Base-by-base conservation (phyloP, 35 echinoderm and acorn worm genomes). In the Diadema setosum region DNA sequence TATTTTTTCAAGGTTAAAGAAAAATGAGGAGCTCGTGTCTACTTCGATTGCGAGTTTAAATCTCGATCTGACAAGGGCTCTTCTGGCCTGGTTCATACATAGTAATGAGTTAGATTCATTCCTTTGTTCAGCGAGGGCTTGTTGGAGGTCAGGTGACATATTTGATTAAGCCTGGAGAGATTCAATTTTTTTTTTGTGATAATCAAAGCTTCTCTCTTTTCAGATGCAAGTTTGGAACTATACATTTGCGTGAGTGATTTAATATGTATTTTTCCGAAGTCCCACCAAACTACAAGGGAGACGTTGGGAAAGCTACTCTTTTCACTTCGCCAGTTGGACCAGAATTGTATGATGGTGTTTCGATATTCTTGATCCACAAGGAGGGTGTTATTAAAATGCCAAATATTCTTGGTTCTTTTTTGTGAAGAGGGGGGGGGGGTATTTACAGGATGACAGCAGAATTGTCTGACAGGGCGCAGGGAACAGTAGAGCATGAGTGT, bases 241-340 rank as follows among this genome's bases (percentile, higher is more conserved):
- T n/a, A n/a, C n/a, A n/a, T n/a, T n/a, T n/a, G n/a, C n/a, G n/a
- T n/a, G n/a, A n/a, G n/a, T n/a, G n/a, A n/a, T n/a, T n/a, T n/a
- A n/a, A n/a, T n/a, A n/a, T n/a, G n/a, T n/a, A 5, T 42, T 70
- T 87, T 87, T 11, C 84, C 84, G n/a, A 87, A 21, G 39, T 87
- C 84, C 84, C 58, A 87, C 84, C 84, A 87, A 8, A n/a, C n/a
- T n/a, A n/a, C n/a, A n/a, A 33, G 37, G 27, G 17, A 43, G 16
- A 73, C 18, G 42, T 75, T 75, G n/a, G n/a, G n/a, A n/a, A n/a
- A n/a, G n/a, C n/a, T n/a, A n/a, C n/a, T n/a, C n/a, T n/a, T n/a
- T n/a, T 87, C 9, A 3, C 3, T 8, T 76, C 18, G 39, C 84
- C 84, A 87, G 11, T 87, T 9, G 2, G 34, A 5, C 84, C 84